phyloP scores from a whole-genome alignment of 2,113 vertebrate genomes.

The Helogale parvula region DNA sequence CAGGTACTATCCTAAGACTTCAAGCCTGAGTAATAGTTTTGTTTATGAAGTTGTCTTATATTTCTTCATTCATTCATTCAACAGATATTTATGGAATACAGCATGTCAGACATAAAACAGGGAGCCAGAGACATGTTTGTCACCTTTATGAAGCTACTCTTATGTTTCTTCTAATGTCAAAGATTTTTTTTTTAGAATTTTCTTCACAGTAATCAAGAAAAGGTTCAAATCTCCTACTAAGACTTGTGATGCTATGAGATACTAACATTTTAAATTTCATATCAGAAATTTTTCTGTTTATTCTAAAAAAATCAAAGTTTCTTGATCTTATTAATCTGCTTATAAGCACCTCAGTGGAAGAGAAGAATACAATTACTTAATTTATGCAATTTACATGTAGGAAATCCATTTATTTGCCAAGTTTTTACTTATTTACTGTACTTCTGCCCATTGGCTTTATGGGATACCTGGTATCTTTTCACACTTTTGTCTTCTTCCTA shows the following conservation, averaged over 20 bases:
- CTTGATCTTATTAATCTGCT: background rate
- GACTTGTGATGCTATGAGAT: background rate
- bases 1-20: conserved; percentile 1
- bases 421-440: background rate
- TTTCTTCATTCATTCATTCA: conserved; percentile 13
- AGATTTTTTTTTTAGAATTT: conserved; percentile 29
- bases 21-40: background rate
- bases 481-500: background rate
- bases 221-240: background rate
- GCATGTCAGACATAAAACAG: background rate
- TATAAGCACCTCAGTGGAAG: background rate
- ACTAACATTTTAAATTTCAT: background rate
- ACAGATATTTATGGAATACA: background rate
- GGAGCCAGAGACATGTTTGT: background rate
- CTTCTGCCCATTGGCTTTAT: conserved; percentile 2
- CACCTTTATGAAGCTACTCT: background rate
- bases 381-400: background rate
- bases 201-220: conserved; percentile 16
- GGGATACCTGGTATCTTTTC: background rate
- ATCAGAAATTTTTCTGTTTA: conserved; percentile 1
- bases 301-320: background rate
- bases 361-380: background rate
- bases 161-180: conserved; percentile 9
- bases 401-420: background rate
- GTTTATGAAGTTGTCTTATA: background rate